Conservation (phyloP, 2,113 vertebrate genomes). For the Oreochromis spilurus region DNA sequence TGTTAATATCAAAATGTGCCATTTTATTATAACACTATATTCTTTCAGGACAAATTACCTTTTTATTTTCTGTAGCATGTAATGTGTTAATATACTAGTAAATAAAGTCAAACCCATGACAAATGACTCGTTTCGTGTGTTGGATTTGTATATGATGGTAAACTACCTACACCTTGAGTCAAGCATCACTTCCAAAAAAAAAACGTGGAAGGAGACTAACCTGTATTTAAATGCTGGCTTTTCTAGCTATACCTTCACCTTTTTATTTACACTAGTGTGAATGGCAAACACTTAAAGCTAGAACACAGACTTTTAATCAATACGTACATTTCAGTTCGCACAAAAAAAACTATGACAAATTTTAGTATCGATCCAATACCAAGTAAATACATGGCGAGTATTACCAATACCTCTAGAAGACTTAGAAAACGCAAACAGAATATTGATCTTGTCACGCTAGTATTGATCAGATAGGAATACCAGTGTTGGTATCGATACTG, state of each 20-base stretch:
- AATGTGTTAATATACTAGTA: slow-evolving; percentile 91
- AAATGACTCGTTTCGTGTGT: neutral
- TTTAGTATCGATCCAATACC: neutral
- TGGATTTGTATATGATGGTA: neutral
- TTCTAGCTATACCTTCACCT: neutral
- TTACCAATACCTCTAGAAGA: neutral
- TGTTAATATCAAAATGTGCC: slow-evolving; percentile 82
- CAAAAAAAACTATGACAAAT: neutral
- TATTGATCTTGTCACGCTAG: neutral
- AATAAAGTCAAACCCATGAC: slow-evolving; percentile 81
- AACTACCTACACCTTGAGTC: neutral
- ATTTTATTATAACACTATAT: slow-evolving; percentile 98
- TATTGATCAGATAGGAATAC: neutral
- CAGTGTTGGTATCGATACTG: neutral
- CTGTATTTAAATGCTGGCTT: neutral
- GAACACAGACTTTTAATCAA: neutral
- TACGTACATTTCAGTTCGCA: neutral
- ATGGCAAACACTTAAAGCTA: neutral
- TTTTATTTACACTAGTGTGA: neutral
- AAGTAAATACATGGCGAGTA: neutral
- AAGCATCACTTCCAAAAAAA: neutral
- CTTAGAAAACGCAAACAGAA: neutral
- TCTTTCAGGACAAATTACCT: slow-evolving; percentile 81
- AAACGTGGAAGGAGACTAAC: neutral
- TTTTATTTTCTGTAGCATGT: slow-evolving; percentile 92